Base-by-base conservation (phyloP, 2,888 invertebrate species). In the Suillia variegata region DNA sequence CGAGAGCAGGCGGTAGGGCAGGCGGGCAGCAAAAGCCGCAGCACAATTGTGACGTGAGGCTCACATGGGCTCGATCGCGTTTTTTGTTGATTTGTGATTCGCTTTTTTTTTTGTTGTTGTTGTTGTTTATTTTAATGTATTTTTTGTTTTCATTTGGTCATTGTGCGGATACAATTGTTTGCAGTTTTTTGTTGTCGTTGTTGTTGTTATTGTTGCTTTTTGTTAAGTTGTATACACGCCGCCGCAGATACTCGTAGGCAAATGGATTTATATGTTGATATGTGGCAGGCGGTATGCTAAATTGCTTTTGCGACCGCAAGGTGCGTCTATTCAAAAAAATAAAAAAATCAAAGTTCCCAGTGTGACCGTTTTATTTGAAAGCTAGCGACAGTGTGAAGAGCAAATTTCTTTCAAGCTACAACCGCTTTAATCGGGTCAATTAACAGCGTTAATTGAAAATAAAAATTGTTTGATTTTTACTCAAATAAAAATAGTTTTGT, bases 141-240 rank as follows among this genome's bases (percentile, higher is more conserved):
- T 31, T 31, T 6, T 31, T 31, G 12, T 31, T n/a, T n/a, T n/a
- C n/a, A n/a, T 38, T 38, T 10, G n/a, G 4, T 4, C 10, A 13
- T 38, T 38, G 38, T 38, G 4, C 15, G n/a, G 4, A n/a, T n/a
- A 4, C 38, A 38, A 38, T 38, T 38, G 38, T 38, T 38, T 38
- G n/a, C n/a, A 38, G 38, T 8, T n/a, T 38, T n/a, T n/a, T n/a
- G n/a, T n/a, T n/a, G n/a, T n/a, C n/a, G n/a, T n/a, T n/a, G n/a
- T n/a, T n/a, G n/a, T n/a, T n/a, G n/a, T n/a, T n/a, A n/a, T n/a
- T n/a, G n/a, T n/a, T n/a, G n/a, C n/a, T n/a, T n/a, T 38, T 10
- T n/a, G 38, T 38, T 38, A n/a, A n/a, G 38, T 38, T 38, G 38
- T 38, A n/a, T 38, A 38, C 15, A 38, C n/a, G 38, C 38, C 38